Conservation (phyloP, 2,113 vertebrate genomes). For the Microtus richardsoni region DNA sequence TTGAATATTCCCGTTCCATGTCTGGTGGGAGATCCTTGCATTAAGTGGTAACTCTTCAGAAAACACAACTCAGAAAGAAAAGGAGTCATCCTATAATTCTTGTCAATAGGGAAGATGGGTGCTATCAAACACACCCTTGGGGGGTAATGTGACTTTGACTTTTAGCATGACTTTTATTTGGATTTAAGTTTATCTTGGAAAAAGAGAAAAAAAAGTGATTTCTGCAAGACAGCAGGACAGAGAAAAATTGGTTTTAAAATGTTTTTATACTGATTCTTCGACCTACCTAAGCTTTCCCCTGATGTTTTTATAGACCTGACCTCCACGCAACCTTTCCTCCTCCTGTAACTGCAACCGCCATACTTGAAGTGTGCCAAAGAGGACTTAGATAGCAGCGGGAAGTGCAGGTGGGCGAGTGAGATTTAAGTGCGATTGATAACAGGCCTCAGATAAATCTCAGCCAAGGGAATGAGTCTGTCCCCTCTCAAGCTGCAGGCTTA, state of each 20-base stretch:
- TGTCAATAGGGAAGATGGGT: background rate
- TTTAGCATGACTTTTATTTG: conserved; percentile 6
- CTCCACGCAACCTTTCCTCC: conserved; percentile 74
- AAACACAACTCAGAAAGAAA: background rate
- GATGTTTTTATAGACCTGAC: conserved; percentile 79
- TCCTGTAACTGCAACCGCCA: conserved; percentile 66
- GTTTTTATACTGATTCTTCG: conserved; percentile 63
- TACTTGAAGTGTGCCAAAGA: conserved; percentile 76
- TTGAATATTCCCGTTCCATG: background rate
- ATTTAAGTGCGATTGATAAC: conserved; percentile 82
- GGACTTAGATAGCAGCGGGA: conserved; percentile 72
- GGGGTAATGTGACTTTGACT: conserved; percentile 26
- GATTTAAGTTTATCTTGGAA: conserved; percentile 50
- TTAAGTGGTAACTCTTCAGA: conserved; percentile 5
- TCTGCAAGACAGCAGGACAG: conserved; percentile 42
- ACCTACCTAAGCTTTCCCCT: conserved; percentile 59
- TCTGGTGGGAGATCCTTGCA: background rate
- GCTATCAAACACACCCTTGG: background rate
- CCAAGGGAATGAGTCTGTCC: conserved; percentile 79
- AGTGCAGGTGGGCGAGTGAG: conserved; percentile 67
- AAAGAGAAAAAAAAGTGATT: conserved; percentile 43
- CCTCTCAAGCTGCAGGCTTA: conserved; percentile 73
- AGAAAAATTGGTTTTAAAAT: conserved; percentile 49
- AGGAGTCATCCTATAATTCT: background rate
- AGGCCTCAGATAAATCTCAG: conserved; percentile 81